A percentile compares a stretch with the other conserved stretches of the same genome.
Evolutionary conservation across 2,797 vertebrate genomes (phyloP).

Genomic region (Acridotheres tristis): DNA sequence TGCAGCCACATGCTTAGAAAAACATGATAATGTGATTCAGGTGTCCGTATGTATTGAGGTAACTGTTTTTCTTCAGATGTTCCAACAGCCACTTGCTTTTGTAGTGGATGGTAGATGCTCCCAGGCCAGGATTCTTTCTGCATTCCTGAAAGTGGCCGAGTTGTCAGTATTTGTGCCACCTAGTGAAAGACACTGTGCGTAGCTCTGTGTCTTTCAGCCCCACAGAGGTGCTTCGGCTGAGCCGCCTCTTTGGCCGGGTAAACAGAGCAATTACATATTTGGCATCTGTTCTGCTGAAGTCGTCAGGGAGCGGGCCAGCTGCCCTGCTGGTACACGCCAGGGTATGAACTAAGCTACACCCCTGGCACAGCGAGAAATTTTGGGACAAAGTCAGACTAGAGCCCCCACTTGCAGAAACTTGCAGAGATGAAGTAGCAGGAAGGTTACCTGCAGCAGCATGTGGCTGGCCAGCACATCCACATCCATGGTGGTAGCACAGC

Average conservation of each 20-base stretch:
- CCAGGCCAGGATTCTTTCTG: background rate
- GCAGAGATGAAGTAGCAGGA: background rate
- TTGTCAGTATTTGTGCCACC: background rate
- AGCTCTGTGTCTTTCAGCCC: background rate
- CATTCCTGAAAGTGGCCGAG: fast-evolving
- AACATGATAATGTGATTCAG: background rate
- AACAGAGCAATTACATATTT: background rate
- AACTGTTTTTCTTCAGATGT: background rate
- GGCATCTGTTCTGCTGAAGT: conserved; percentile 21
- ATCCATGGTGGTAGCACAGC: background rate
- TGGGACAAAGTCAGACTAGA: conserved; percentile 14
- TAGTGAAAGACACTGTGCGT: too few relatives aligned
- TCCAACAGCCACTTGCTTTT: background rate
- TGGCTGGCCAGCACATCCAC: fast-evolving
- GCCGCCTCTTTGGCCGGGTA: background rate
- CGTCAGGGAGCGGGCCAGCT: background rate
- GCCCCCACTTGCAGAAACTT: background rate
- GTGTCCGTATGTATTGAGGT: background rate
- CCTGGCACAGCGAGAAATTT: background rate
- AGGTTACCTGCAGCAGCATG: background rate
- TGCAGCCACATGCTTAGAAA: background rate
- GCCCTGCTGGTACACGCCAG: conserved; percentile 2
- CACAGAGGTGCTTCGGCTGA: background rate
- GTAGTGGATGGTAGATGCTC: background rate
- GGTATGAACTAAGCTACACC: background rate